Evolutionary conservation across 92 coral and sea anemone genomes (phyloP), one percentile per base, ranked within the genome.

Genomic region (Metridium senile): DNA sequence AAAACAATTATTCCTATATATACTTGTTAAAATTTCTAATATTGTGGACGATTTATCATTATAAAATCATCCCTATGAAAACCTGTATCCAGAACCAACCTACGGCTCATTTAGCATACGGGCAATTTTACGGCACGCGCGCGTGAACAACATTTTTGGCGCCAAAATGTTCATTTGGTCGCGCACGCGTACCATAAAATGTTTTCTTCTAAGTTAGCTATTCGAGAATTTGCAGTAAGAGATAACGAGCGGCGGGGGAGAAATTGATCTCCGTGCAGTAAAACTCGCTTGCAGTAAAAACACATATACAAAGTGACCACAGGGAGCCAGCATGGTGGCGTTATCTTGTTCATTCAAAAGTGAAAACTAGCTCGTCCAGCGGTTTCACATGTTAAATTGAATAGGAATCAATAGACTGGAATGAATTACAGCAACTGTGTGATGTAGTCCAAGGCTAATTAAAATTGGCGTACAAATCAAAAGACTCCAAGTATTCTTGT

Each of bases 401-500:
- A 54, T 19, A 22, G 49, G 49, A 39, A 39, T 39, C 49, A 39
- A 39, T 4, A 39, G 13, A 4, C 13, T n/a, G n/a, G n/a, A 39
- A 39, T 39, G 49, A 39, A 39, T 39, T 39, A 13, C 13, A 39
- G 13, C 49, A 39, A 39, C 6, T 39, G 49, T 39, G 49, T 39
- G 49, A 6, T 13, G 49, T 4, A 39, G 49, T 6, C 13, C 13
- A 39, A 39, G 13, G 49, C 58, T 63, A 90, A 86, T 91, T 88
- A 69, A 91, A 91, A 78, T 91, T 91, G 23, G 97, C 93, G 69
- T 91, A 91, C 51, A 91, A 66, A 61, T 91, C 97, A 63, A 91
- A 91, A 4, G 98, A 93, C 70, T 91, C 93, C 56, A 91, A 81
- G 73, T 93, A 91, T 71, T 93, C 97, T 83, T 83, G 93, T 27